Conservation (phyloP, 2,797 vertebrate genomes). For the Semaprochilodus insignis region DNA sequence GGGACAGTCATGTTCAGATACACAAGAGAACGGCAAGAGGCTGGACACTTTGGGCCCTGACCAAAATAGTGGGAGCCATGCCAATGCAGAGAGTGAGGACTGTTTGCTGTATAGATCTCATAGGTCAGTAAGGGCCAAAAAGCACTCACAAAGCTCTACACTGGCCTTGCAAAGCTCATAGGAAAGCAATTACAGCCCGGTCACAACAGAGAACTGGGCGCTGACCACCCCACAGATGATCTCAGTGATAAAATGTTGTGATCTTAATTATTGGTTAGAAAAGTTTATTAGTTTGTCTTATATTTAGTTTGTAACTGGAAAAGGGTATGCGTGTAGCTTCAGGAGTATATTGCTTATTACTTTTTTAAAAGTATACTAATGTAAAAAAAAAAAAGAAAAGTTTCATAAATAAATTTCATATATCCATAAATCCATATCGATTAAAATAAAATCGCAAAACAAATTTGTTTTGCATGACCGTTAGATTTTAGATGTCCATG, state of each 20-base stretch:
- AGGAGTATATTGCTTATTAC: neutral
- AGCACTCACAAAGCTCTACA: slow-evolving; percentile 32
- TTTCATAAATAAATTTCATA: neutral
- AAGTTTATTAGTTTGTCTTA: neutral
- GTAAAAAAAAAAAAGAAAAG: neutral
- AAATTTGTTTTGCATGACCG: no score
- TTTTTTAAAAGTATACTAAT: neutral
- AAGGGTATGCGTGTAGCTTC: neutral
- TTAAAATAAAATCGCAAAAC: neutral
- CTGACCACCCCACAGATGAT: slow-evolving; percentile 21
- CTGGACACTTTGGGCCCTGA: slow-evolving; percentile 33
- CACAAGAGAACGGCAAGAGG: slow-evolving; percentile 13
- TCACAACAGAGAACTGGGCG: slow-evolving; percentile 3
- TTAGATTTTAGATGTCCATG: neutral
- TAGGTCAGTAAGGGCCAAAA: slow-evolving; percentile 45
- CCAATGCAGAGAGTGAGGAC: slow-evolving; percentile 40
- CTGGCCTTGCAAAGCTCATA: slow-evolving; percentile 19
- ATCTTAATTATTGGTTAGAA: neutral
- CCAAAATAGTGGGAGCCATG: slow-evolving; percentile 27
- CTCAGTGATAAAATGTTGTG: neutral
- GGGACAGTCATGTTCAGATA: slow-evolving; percentile 30
- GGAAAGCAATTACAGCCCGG: slow-evolving; percentile 45
- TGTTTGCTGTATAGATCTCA: slow-evolving; percentile 58
- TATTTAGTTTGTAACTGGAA: neutral
- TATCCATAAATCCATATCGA: neutral